A percentile compares a stretch with the other conserved stretches of the same genome.
Conservation (phyloP, 2,797 vertebrate genomes). For the Rhabdophis nuchalis region DNA sequence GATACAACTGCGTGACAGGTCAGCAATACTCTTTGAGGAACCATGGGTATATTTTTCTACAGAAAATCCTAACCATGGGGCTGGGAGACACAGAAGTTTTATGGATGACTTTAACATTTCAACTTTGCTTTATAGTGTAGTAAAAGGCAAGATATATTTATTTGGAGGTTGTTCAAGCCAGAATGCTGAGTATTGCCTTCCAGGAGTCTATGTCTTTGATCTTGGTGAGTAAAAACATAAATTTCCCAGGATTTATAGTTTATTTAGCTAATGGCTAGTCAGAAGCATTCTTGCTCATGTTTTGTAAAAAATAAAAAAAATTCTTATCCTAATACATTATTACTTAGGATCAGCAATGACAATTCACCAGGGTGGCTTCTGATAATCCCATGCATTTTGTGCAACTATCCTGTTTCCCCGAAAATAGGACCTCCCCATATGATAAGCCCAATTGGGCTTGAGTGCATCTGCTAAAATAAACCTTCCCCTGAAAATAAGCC, state of each 20-base stretch:
- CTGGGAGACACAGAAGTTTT: background rate
- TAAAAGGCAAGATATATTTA: conserved; percentile 73
- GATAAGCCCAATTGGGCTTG: no score
- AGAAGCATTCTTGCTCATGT: background rate
- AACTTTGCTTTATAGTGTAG: conserved; percentile 55
- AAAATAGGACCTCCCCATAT: no score
- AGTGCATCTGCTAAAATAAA: no score
- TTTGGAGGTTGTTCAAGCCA: conserved; percentile 67
- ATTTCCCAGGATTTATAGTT: background rate
- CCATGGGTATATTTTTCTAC: conserved; percentile 16
- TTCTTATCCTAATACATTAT: conserved; percentile 2
- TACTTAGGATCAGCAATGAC: background rate
- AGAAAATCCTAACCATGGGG: background rate
- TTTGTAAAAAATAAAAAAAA: background rate
- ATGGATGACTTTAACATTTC: background rate
- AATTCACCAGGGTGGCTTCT: background rate
- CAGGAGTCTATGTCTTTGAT: conserved; percentile 71
- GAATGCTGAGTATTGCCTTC: conserved; percentile 66
- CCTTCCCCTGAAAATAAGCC: no score
- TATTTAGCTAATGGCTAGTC: conserved; percentile 10
- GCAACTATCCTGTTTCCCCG: no score
- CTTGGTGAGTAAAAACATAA: conserved; percentile 63
- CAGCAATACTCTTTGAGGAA: background rate
- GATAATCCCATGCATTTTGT: background rate
- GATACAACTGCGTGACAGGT: background rate